Evolutionary conservation across 92 coral and sea anemone genomes (phyloP), one percentile per base, ranked within the genome.

Genomic region (Virgularia gustaviana): DNA sequence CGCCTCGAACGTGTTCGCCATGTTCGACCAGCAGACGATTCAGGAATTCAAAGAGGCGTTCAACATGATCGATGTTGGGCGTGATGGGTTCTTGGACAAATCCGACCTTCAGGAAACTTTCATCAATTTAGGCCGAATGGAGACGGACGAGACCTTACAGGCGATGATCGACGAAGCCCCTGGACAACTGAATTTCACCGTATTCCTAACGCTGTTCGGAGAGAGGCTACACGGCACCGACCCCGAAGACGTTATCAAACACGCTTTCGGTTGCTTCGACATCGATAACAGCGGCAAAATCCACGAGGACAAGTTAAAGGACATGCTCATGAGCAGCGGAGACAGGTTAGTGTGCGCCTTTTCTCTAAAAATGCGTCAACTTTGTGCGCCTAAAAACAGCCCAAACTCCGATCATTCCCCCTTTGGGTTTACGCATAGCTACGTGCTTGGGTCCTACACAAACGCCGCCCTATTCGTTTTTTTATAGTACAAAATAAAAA

Each of bases 1-100:
- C 4, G 90, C 99, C 31, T 94, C 99, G 0, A 94, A 94, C 41
- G 96, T 94, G 27, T 94, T 94, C 49, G 99, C 99, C 3, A 94
- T 94, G 99, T 94, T 94, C 58, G 99, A 94, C 57, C 99, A 94
- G 39, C 83, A 89, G 44, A 96, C 90, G 65, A 94, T 94, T 45
- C 99, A 94, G 65, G 99, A 94, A 80, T 94, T 94, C 54, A 94
- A 94, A 43, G 99, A 94, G 63, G 99, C 99, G 8, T 94, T 94
- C 80, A 94, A 94, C 70, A 94, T 94, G 86, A 94, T 94, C 39
- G 99, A 94, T 65, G 96, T 89, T 53, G 88, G 90, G 36, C 94
- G 99, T 9, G 99, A 94, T 47, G 99, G 99, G 29, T 94, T 94
- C 81, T 87, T 94, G 61, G 99, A 94, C 63, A 77, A 60, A 36